Evolutionary conservation across 1,140 invertebrate genomes (phyloP).

Genomic region (Psilanteris sp.): DNA sequence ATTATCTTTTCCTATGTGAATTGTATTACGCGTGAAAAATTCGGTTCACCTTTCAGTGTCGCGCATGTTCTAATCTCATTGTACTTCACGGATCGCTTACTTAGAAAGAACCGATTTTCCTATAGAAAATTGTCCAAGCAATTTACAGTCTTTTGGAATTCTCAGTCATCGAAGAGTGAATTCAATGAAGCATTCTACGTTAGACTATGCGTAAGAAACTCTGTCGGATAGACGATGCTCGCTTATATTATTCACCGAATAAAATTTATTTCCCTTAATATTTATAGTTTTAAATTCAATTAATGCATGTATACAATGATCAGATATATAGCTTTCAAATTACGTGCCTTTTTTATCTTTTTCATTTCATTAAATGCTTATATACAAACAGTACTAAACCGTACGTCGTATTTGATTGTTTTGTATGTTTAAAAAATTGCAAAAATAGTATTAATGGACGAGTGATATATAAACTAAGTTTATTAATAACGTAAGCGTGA

Average conservation of each 20-base stretch:
- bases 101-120: slow-evolving; percentile 61
- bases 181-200: slow-evolving; percentile 66
- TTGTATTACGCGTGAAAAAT: slow-evolving; percentile 55
- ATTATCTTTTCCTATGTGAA: slow-evolving; percentile 14
- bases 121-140: slow-evolving; percentile 77
- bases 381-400: too few species aligned
- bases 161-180: slow-evolving; percentile 65
- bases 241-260: slow-evolving; percentile 23
- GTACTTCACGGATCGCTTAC: slow-evolving; percentile 58
- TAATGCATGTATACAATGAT: too few species aligned
- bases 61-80: slow-evolving; percentile 62
- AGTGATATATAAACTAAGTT: too few species aligned
- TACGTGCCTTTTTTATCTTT: too few species aligned
- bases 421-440: too few species aligned
- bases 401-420: too few species aligned
- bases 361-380: too few species aligned
- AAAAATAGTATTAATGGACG: too few species aligned
- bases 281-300: slow-evolving; percentile 2
- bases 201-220: slow-evolving; percentile 76
- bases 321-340: too few species aligned
- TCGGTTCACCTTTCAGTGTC: slow-evolving; percentile 41
- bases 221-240: slow-evolving; percentile 63
- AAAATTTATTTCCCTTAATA: slow-evolving; percentile 28
- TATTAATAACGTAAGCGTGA: slow-evolving; percentile 41
- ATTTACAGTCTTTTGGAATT: slow-evolving; percentile 75